Evolutionary conservation across 2,888 invertebrate species (phyloP), one percentile per base, ranked within the genome.

Genomic region (Unio pictorum): DNA sequence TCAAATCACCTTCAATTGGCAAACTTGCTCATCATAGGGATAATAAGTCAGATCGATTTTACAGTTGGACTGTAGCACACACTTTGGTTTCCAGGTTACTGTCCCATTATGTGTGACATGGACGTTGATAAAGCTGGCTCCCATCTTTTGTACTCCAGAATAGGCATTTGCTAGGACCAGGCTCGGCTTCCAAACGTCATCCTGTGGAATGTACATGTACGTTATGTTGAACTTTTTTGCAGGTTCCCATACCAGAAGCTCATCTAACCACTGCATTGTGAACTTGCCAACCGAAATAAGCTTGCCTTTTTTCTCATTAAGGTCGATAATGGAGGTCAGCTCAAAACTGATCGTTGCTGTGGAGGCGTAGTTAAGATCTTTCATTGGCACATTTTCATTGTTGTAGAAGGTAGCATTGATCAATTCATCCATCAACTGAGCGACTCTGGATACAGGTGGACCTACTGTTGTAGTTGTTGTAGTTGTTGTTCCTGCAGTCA

Each of bases 161-260:
- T 72, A 64, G 3, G 73, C 71, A 61, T 76, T 76, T 60, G 74
- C 67, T 18, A 73, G 64, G 11, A 67, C 74, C 7, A 76, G 72
- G 45, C 72, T 74, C 6, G 76, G 76, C 54, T 67, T 72, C 76
- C 74, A 76, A 20, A 76, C 17, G 34, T 76, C 76, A 60, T 72
- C 62, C 55, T 76, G 76, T 54, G 71, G 74, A 17, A 76, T n/a
- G 5, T 73, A 65, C 45, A 76, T 26, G 45, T 60, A 56, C 18
- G 65, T 59, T 7, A 74, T 64, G 28, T 64, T 67, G 55, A 61
- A 57, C 23, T 68, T 62, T 61, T 71, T 72, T 4, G 67, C 66
- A 28, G 76, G 76, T 20, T 69, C 66, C 76, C 76, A 76, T 4
- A 67, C 57, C 26, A 76, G 30, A 61, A 59, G 68, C 0, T 58